Evolutionary conservation across 2,113 vertebrate species (phyloP).

Genomic region (Caracal caracal): DNA sequence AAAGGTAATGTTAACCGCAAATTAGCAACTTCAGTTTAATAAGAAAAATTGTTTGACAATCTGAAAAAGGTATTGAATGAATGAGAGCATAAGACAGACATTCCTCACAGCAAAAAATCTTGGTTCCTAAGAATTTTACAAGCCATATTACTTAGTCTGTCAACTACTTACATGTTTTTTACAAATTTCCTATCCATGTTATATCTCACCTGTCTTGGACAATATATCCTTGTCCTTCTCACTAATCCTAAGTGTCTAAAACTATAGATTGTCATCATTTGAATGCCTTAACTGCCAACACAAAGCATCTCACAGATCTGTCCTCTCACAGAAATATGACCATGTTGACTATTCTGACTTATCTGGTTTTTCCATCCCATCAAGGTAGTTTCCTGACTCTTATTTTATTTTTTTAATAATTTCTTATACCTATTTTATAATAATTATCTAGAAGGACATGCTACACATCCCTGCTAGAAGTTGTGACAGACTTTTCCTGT

Average conservation of each 20-base stretch:
- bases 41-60: not conserved
- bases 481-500: not conserved
- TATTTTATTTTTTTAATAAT: not conserved
- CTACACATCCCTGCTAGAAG: rapidly evolving
- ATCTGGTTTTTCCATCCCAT: not conserved
- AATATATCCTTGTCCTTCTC: not conserved
- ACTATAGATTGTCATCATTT: not conserved
- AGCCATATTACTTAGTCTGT: not conserved
- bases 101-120: not conserved
- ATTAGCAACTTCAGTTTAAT: not conserved
- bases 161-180: not conserved
- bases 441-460: not conserved
- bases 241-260: not conserved
- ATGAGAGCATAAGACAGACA: not conserved
- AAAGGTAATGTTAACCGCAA: not conserved
- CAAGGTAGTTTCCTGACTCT: not conserved
- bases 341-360: not conserved
- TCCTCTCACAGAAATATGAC: not conserved
- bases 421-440: not conserved
- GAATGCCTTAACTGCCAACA: not conserved
- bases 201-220: not conserved
- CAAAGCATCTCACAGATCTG: not conserved
- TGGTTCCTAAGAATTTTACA: not conserved
- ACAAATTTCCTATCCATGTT: not conserved
- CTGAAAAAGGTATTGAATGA: not conserved